phyloP scores from a whole-genome alignment of 1,140 invertebrate genomes.

The Pectinophora gossypiella region DNA sequence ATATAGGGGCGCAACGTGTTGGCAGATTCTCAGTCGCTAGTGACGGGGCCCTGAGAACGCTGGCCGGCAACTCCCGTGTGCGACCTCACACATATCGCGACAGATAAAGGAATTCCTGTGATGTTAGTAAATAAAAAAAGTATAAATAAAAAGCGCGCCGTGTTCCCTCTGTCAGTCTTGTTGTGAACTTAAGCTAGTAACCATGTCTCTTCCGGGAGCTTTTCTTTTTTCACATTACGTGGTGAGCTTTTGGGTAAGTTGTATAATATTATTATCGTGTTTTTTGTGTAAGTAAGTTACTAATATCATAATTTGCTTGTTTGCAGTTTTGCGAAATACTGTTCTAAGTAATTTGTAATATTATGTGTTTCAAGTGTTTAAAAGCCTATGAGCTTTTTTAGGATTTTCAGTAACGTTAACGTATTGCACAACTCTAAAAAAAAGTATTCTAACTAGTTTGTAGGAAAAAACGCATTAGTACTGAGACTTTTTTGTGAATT shows the following conservation, averaged over 20 bases:
- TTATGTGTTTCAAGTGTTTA: not conserved
- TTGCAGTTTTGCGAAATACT: not conserved
- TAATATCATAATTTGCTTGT: not conserved
- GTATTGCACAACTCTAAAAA: too few species aligned
- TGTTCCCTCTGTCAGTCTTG: conserved; percentile 41
- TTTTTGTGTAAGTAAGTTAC: not conserved
- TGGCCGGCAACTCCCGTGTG: conserved; percentile 8
- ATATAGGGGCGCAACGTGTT: conserved; percentile 56
- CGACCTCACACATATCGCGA: conserved; percentile 22
- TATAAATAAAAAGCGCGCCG: conserved; percentile 57
- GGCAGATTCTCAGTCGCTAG: conserved; percentile 42
- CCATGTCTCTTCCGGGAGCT: conserved; percentile 64
- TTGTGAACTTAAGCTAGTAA: conserved; percentile 44
- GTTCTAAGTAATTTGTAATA: not conserved
- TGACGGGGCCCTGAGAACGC: conserved; percentile 15
- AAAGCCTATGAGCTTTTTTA: too few species aligned
- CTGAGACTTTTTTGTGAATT: conserved; percentile 60
- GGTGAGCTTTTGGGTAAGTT: conserved; percentile 69
- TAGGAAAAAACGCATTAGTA: conserved; percentile 61
- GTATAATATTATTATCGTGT: too few species aligned
- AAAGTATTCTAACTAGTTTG: too few species aligned
- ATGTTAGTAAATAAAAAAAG: conserved; percentile 71
- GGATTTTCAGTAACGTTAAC: too few species aligned
- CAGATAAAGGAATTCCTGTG: conserved; percentile 54
- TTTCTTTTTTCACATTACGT: conserved; percentile 61